Conservation (phyloP, 2,113 vertebrate genomes). For the Rhipidura dahli region DNA sequence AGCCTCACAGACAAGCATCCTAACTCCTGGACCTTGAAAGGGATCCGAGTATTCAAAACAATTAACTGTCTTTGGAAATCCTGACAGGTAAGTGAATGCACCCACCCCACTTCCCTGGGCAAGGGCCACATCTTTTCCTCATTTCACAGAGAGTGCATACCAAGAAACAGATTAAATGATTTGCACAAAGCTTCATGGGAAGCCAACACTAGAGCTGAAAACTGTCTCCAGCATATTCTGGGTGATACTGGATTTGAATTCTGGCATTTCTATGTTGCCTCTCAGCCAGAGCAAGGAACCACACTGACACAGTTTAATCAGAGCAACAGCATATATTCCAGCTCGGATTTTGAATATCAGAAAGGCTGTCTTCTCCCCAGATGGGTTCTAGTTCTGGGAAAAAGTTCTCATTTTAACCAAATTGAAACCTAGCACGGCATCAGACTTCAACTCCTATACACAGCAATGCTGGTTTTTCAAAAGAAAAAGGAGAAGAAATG, state of each 20-base stretch:
- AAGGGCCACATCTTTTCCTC: background rate
- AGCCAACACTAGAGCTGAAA: background rate
- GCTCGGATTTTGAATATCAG: background rate
- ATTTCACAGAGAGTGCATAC: background rate
- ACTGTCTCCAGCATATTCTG: background rate
- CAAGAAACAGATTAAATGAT: background rate
- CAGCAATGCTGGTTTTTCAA: background rate
- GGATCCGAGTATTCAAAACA: background rate
- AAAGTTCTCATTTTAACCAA: background rate
- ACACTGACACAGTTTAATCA: background rate
- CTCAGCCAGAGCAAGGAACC: background rate
- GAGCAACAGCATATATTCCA: background rate
- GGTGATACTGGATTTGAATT: background rate
- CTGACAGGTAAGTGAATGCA: background rate
- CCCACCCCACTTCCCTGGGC: background rate
- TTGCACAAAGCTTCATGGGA: background rate
- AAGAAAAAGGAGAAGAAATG: background rate
- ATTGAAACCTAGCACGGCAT: background rate
- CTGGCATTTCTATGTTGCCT: background rate
- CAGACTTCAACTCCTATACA: background rate
- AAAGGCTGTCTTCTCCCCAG: background rate
- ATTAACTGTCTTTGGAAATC: background rate
- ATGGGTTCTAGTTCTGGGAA: background rate
- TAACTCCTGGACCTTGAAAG: background rate
- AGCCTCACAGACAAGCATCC: background rate